phyloP scores from a whole-genome alignment of 37 sponge, comb jelly and placozoan species.

The Axinella damicornis region DNA sequence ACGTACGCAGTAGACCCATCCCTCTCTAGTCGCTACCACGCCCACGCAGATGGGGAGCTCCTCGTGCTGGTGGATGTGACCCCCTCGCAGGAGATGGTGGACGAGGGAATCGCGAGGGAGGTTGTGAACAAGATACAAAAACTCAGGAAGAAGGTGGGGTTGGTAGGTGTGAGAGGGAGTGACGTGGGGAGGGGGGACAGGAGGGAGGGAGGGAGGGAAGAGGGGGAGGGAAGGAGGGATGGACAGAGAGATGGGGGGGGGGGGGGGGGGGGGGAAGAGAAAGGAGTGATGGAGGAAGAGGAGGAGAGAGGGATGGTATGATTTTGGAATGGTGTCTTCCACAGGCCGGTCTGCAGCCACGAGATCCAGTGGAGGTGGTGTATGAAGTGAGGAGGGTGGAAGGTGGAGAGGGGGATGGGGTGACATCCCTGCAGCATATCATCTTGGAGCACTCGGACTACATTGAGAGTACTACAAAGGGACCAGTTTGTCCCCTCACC shows the following conservation, averaged over 20 bases:
- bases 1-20: conserved; percentile 66
- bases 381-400: conserved; percentile 51
- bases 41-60: conserved; percentile 75
- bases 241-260: too few species aligned
- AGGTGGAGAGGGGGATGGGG: conserved; percentile 16
- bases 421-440: conserved; percentile 38
- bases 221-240: too few species aligned
- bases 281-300: too few species aligned
- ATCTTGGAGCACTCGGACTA: conserved; percentile 61
- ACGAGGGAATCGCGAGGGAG: conserved; percentile 94
- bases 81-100: conserved; percentile 86
- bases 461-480: conserved; percentile 79
- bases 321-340: too few species aligned
- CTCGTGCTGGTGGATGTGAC: conserved; percentile 91
- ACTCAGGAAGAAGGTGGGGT: conserved; percentile 89
- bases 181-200: too few species aligned
- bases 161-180: too few species aligned
- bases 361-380: conserved; percentile 66
- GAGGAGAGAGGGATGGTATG: too few species aligned
- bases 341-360: conserved; percentile 80
- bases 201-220: too few species aligned
- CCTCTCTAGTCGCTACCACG: conserved; percentile 47
- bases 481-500: conserved; percentile 32
- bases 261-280: too few species aligned
- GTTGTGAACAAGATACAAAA: conserved; percentile 96